Conservation (phyloP, 2,888 invertebrate genomes). For the Mesopsocus fuscifrons region DNA sequence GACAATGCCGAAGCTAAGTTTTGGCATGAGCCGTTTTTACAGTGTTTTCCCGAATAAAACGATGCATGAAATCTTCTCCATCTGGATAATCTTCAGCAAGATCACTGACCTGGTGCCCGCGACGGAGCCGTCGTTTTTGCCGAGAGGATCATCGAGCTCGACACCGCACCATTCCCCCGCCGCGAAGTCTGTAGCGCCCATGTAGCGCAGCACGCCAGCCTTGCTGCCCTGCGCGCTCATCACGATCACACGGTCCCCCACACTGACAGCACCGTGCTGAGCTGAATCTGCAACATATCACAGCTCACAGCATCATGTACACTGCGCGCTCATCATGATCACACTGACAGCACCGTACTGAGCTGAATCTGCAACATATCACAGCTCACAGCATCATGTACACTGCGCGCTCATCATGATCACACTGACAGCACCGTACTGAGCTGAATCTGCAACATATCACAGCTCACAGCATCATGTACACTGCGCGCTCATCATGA, state of each 20-base stretch:
- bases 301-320: constrained; percentile 73
- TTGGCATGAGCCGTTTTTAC: too few relatives aligned
- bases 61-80: too few relatives aligned
- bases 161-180: constrained; percentile 91
- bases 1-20: too few relatives aligned
- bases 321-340: constrained; percentile 62
- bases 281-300: constrained; percentile 32
- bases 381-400: constrained; percentile 70
- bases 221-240: constrained; percentile 68
- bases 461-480: constrained; percentile 74
- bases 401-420: constrained; percentile 68
- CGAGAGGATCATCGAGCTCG: constrained; percentile 79
- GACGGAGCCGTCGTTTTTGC: constrained; percentile 92
- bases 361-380: constrained; percentile 31
- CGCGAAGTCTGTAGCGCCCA: constrained; percentile 81
- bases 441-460: constrained; percentile 28
- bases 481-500: constrained; percentile 62
- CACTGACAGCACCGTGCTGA: constrained; percentile 39
- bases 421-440: constrained; percentile 48
- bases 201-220: constrained; percentile 64
- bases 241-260: constrained; percentile 85
- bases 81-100: too few relatives aligned
- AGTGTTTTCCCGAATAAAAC: too few relatives aligned
- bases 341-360: constrained; percentile 49
- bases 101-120: constrained; percentile 78